Conservation (phyloP, 1,140 invertebrate species). For the Ips nitidus region DNA sequence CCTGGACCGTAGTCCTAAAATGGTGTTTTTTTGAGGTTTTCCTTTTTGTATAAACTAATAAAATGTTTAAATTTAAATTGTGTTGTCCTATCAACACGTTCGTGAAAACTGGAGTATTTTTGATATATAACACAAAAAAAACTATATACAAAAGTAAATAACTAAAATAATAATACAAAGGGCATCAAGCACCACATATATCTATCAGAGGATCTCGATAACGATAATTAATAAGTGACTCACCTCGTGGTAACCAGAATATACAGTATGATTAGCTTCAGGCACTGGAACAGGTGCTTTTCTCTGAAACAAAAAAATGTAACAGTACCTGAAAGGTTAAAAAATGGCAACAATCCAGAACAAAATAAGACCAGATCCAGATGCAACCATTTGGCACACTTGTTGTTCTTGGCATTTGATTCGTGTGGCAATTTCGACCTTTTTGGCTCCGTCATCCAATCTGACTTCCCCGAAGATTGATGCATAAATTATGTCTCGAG, state of each 20-base stretch:
- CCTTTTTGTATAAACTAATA: background rate
- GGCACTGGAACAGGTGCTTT: conserved; percentile 49
- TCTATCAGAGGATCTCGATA: conserved; percentile 45
- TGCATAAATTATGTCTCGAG: background rate
- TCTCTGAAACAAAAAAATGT: conserved; percentile 47
- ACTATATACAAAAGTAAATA: background rate
- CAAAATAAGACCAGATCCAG: background rate
- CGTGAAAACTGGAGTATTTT: too few relatives aligned
- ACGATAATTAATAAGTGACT: conserved; percentile 36
- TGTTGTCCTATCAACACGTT: too few relatives aligned
- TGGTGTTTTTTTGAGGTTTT: conserved; percentile 27
- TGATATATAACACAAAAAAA: background rate
- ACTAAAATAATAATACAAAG: conserved; percentile 6
- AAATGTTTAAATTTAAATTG: background rate
- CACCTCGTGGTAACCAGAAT: conserved; percentile 53
- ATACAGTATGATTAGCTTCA: conserved; percentile 51
- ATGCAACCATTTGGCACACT: background rate
- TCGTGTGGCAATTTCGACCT: background rate
- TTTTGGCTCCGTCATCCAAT: background rate
- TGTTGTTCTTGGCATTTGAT: conserved; percentile 1
- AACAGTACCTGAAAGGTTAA: background rate
- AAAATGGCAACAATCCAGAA: background rate
- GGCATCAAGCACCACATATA: conserved; percentile 52
- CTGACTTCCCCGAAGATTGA: background rate
- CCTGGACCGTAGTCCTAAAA: conserved; percentile 52